These are phyloP conservation scores for Pseudopleuronectes americanus DNA, from an alignment of 2,797 vertebrate species.

Conservation along the genomic window DNA sequence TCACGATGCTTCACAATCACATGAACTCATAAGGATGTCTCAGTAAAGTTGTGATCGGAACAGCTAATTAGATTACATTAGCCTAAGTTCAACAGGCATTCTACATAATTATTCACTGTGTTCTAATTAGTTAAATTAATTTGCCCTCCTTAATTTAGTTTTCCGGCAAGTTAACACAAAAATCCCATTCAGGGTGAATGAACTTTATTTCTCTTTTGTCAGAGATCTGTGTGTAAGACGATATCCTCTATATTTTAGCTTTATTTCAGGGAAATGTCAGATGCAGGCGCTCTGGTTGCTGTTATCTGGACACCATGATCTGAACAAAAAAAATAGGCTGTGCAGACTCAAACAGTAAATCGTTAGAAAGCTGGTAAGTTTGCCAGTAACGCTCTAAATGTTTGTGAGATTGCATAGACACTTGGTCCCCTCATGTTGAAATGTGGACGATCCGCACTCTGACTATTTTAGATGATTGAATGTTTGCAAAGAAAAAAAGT, in stretches of 20 bases:
- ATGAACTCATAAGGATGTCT: conserved; percentile 44
- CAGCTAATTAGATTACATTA: conserved; percentile 52
- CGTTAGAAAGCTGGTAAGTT: background rate
- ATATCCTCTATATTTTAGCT: too few relatives aligned
- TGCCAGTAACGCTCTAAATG: background rate
- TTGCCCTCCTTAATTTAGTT: conserved; percentile 22
- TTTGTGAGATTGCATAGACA: conserved; percentile 1
- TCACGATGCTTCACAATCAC: conserved; percentile 4
- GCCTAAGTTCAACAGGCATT: conserved; percentile 32
- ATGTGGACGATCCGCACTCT: background rate
- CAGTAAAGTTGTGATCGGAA: conserved; percentile 19
- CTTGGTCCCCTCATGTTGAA: conserved; percentile 1
- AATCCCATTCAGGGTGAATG: background rate
- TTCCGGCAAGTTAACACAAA: conserved; percentile 2
- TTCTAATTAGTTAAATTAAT: conserved; percentile 39
- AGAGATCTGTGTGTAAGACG: too few relatives aligned
- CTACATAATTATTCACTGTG: conserved; percentile 29
- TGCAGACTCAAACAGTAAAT: too few relatives aligned
- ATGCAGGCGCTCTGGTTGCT: too few relatives aligned
- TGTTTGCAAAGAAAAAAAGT: conserved; percentile 9
- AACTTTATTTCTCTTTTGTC: too few relatives aligned
- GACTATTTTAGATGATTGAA: too few relatives aligned
- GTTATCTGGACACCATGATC: conserved; percentile 8
- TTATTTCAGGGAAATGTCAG: too few relatives aligned
- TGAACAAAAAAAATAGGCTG: background rate